Evolutionary conservation across 2,888 invertebrate species (phyloP).

Genomic region (Gari tellinella): DNA sequence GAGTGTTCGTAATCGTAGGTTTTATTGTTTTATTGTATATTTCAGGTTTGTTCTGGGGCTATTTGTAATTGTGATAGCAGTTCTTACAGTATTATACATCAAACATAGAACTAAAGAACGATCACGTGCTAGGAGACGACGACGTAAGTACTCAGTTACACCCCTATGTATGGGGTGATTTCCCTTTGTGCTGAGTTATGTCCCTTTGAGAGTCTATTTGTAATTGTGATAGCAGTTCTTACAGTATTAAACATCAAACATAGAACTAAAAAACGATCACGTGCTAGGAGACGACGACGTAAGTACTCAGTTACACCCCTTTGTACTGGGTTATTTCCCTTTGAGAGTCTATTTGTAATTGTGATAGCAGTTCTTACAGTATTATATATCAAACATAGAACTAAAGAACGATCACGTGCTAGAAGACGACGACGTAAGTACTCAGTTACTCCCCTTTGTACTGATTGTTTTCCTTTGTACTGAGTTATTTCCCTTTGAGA

Average conservation of each 20-base stretch:
- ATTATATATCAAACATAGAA: slow-evolving; percentile 58
- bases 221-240: slow-evolving; percentile 49
- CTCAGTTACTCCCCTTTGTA: too few relatives aligned
- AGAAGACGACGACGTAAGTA: slow-evolving; percentile 52
- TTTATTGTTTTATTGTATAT: too few relatives aligned
- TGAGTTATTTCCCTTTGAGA: too few relatives aligned
- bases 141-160: slow-evolving; percentile 37
- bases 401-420: slow-evolving; percentile 51
- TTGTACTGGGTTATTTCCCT: too few relatives aligned
- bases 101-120: slow-evolving; percentile 61
- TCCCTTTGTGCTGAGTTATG: too few relatives aligned
- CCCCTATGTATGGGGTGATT: too few relatives aligned
- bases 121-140: slow-evolving; percentile 36
- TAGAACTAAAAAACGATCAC: slow-evolving; percentile 53
- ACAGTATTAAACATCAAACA: slow-evolving; percentile 57
- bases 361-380: slow-evolving; percentile 49
- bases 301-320: slow-evolving; percentile 18
- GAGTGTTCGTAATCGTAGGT: too few relatives aligned
- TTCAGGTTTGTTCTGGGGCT: slow-evolving; percentile 59
- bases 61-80: slow-evolving; percentile 51
- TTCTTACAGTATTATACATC: slow-evolving; percentile 52
- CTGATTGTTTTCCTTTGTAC: too few relatives aligned
- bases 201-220: slow-evolving; percentile 52
- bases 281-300: slow-evolving; percentile 47
- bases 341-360: slow-evolving; percentile 52